Evolutionary conservation across 1,140 invertebrate genomes (phyloP).

Genomic region (Zophobas morio): DNA sequence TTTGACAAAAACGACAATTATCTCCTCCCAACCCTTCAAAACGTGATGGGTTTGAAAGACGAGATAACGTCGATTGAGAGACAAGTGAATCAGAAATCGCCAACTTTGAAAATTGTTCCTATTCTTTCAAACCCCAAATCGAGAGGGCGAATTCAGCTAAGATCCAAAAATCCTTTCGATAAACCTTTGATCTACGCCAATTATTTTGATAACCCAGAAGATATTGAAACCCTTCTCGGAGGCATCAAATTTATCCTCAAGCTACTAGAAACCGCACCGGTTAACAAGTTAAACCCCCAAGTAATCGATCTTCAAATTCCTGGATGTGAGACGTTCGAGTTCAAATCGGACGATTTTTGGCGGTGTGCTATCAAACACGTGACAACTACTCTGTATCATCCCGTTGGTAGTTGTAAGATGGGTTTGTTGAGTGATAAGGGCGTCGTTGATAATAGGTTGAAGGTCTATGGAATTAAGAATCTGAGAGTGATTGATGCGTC

Average conservation of each 20-base stretch:
- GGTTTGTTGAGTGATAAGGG: constrained; percentile 70
- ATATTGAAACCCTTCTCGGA: constrained; percentile 64
- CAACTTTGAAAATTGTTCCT: constrained; percentile 66
- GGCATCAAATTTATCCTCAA: constrained; percentile 66
- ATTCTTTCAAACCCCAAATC: constrained; percentile 82
- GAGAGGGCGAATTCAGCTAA: constrained; percentile 72
- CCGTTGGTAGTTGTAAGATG: constrained; percentile 75
- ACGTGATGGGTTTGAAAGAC: constrained; percentile 31
- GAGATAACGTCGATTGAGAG: constrained; percentile 25
- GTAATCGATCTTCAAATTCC: constrained; percentile 74
- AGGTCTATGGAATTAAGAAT: constrained; percentile 68
- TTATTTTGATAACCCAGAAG: constrained; percentile 73
- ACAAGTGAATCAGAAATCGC: constrained; percentile 39
- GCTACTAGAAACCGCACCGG: constrained; percentile 62
- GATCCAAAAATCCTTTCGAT: constrained; percentile 72
- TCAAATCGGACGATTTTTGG: constrained; percentile 79
- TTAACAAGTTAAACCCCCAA: constrained; percentile 68
- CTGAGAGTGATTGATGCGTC: constrained; percentile 82
- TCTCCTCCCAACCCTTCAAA: constrained; percentile 36
- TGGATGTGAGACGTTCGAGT: constrained; percentile 74
- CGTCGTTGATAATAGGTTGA: constrained; percentile 72
- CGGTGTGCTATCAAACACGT: constrained; percentile 75
- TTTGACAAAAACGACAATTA: constrained; percentile 35
- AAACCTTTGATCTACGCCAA: constrained; percentile 81
- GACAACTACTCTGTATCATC: constrained; percentile 76